phyloP scores from a whole-genome alignment of 2,113 vertebrate species.

The Myanophis thanlyinensis region DNA sequence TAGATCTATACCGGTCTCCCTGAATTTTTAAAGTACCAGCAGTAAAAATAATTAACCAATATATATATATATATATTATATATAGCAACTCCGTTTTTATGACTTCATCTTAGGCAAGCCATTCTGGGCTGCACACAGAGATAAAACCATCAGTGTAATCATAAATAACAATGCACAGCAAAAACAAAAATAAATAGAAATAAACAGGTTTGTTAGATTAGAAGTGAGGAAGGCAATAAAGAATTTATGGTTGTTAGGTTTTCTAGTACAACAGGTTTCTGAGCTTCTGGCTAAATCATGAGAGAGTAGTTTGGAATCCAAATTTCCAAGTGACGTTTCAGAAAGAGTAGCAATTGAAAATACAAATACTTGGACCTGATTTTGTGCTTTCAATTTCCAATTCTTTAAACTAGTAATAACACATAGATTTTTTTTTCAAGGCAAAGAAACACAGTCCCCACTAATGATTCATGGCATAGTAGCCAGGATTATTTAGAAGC shows the following conservation, averaged over 20 bases:
- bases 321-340: not conserved
- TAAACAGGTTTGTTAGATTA: not conserved
- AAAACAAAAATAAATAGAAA: not conserved
- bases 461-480: not conserved
- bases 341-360: not conserved
- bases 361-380: not conserved
- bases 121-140: not conserved
- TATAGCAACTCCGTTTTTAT: not conserved
- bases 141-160: not conserved
- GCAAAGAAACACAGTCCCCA: not conserved
- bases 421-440: not conserved
- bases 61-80: not conserved
- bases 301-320: not conserved
- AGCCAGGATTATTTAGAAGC: not conserved
- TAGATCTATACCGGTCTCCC: too few relatives aligned
- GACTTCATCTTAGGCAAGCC: not conserved
- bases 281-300: not conserved
- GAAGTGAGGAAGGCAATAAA: slow-evolving; percentile 7
- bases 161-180: not conserved
- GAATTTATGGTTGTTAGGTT: not conserved
- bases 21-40: too few relatives aligned
- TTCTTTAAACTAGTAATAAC: not conserved
- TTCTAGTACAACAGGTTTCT: not conserved
- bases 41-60: too few relatives aligned
- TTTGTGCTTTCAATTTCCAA: not conserved